phyloP scores from a whole-genome alignment of 2,113 vertebrate species.

The Daphoenositta chrysoptera region DNA sequence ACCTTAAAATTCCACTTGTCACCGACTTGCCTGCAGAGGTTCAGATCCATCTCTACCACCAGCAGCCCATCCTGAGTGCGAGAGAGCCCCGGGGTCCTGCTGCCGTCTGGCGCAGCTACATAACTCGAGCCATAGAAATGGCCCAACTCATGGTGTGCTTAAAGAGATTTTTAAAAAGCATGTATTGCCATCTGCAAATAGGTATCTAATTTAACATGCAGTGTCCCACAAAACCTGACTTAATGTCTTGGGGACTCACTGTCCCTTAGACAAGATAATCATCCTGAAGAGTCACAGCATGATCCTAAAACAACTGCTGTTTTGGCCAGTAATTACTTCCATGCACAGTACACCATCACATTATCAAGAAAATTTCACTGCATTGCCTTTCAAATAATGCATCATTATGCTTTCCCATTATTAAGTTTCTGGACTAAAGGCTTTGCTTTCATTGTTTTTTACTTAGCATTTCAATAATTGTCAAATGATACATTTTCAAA shows the following conservation, averaged over 20 bases:
- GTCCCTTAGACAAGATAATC: neutral
- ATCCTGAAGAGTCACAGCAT: neutral
- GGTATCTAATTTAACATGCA: neutral
- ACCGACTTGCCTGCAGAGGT: constrained; percentile 88
- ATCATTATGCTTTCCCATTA: neutral
- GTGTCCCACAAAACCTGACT: neutral
- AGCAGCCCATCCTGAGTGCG: constrained; percentile 86
- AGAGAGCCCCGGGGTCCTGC: constrained; percentile 88
- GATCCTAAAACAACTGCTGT: neutral
- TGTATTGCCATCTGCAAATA: neutral
- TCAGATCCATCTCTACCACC: constrained; percentile 89
- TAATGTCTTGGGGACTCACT: neutral
- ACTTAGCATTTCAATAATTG: neutral
- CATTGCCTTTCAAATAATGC: neutral
- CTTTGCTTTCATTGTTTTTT: neutral
- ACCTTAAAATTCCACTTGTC: constrained; percentile 97
- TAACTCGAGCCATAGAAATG: constrained; percentile 97
- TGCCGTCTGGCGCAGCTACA: constrained; percentile 86
- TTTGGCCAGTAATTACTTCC: neutral
- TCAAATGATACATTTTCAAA: neutral
- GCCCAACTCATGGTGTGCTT: constrained; percentile 90
- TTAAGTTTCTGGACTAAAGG: neutral
- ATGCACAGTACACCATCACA: neutral
- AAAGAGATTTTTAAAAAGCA: neutral
- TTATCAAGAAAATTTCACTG: neutral